A percentile compares a stretch with the other conserved stretches of the same genome.
These are phyloP conservation scores for Lates japonicus DNA, from an alignment of 2,797 vertebrate species.

Conservation along the genomic window DNA sequence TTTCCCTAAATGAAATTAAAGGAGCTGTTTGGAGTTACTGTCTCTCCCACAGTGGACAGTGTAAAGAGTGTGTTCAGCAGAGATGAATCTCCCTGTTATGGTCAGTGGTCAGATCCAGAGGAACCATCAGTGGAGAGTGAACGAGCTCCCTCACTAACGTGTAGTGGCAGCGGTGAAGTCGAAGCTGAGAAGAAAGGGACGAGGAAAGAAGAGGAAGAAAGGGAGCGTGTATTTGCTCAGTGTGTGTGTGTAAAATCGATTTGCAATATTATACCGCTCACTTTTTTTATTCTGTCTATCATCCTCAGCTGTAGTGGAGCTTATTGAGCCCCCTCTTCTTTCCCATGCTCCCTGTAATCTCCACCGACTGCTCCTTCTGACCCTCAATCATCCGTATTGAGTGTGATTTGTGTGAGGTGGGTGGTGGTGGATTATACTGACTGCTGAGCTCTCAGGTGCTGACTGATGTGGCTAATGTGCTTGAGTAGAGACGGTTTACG, in stretches of 20 bases:
- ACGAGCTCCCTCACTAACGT: conserved; percentile 21
- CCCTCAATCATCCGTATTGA: conserved; percentile 57
- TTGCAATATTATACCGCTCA: conserved; percentile 20
- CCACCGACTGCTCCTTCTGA: conserved; percentile 29
- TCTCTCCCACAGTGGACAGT: neutral
- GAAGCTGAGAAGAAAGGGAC: conserved; percentile 23
- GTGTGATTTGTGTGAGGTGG: conserved; percentile 40
- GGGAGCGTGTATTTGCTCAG: neutral
- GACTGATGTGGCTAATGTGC: conserved; percentile 67
- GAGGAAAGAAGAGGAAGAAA: conserved; percentile 8
- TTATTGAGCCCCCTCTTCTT: conserved; percentile 44
- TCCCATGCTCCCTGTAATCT: conserved; percentile 70
- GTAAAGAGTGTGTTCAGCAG: neutral
- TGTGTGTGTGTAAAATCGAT: conserved; percentile 41
- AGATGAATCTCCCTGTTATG: neutral
- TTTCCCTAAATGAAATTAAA: too few relatives aligned
- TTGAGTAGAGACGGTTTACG: conserved; percentile 43
- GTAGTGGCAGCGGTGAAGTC: conserved; percentile 37
- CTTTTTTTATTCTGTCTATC: conserved; percentile 39
- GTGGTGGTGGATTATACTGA: conserved; percentile 41
- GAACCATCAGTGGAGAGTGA: neutral
- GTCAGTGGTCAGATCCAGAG: neutral
- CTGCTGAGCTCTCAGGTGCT: conserved; percentile 64
- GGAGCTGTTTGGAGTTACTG: neutral
- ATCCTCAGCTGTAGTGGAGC: conserved; percentile 26